Percentiles rank a stretch among this genome's conserved stretches.
These are phyloP conservation scores for Odontamblyopus rebecca DNA, from an alignment of 2,797 vertebrate genomes.

Conservation along the genomic window DNA sequence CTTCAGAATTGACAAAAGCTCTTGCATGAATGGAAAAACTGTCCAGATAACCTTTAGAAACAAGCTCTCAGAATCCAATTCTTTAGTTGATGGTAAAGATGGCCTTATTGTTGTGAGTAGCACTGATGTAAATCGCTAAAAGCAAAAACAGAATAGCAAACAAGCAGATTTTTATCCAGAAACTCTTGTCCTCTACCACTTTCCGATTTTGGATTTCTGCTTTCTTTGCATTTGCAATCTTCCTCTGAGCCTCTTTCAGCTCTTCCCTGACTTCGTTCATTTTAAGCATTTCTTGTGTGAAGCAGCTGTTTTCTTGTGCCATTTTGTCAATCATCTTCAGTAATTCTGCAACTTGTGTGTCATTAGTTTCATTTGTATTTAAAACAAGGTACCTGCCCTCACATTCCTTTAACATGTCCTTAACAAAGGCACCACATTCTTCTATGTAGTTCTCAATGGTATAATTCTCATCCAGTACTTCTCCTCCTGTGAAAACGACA, in stretches of 20 bases:
- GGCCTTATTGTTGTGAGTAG: no score
- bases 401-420: slow-evolving; percentile 16
- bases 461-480: background rate
- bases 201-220: no score
- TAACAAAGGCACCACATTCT: background rate
- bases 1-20: no score
- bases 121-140: no score
- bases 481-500: slow-evolving; percentile 42
- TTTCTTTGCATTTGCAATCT: no score
- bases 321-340: slow-evolving; percentile 15
- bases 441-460: background rate
- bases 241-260: slow-evolving; percentile 10
- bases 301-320: slow-evolving; percentile 20
- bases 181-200: no score
- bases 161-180: background rate
- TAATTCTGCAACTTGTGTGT: slow-evolving; percentile 26
- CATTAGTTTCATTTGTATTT: slow-evolving; percentile 9
- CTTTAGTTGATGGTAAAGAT: no score
- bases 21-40: no score
- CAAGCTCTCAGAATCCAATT: no score
- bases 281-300: slow-evolving; percentile 12
- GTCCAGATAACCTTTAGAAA: no score
- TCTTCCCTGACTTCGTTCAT: background rate
- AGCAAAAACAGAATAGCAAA: no score
- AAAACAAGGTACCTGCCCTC: slow-evolving; percentile 30